Base-by-base conservation (phyloP, 1,140 invertebrate genomes). In the Phymastichus coffea region DNA sequence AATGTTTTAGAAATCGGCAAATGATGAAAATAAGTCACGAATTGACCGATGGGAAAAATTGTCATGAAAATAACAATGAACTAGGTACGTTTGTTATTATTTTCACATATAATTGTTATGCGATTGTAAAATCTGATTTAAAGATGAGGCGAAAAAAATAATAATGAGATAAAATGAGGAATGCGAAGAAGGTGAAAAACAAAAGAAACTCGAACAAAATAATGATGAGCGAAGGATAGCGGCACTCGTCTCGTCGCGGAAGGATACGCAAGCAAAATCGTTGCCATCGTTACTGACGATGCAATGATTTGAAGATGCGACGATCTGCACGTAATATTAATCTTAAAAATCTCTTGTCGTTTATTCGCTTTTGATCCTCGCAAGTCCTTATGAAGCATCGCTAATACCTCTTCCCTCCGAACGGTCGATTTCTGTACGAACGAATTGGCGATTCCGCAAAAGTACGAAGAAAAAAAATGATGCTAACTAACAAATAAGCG, bases 1-100 rank as follows among this genome's bases (percentile, higher is more conserved):
- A 70, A 66, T 71, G 69, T 74, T 69, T 68, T 71, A 70, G 67
- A 69, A 56, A 65, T 66, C 58, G 60, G 61, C 57, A 65, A 64
- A 49, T 57, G 63, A 63, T 55, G 51, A 33, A 22, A 22, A 63
- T 38, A 15, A 63, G 61, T 63, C 62, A 57, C 46, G 41, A 46
- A 55, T 19, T 49, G 41, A 52, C 56, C 52, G 46, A 68, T 64
- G 49, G 43, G n/a, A 51, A 44, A 28, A 30, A 59, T 55, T 44
- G 51, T 55, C 52, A 54, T 37, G 40, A 59, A 66, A 65, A 61
- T 57, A 64, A 66, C 35, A 57, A 51, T 65, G 57, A 65, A 69
- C 61, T 20, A 33, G 37, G 41, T 63, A 62, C 57, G 65, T 72
- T 72, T 67, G 65, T 72, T 73, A 66, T 72, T 61, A 68, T 68